Conservation (phyloP, 2,113 vertebrate species). For the Corvus hawaiiensis region DNA sequence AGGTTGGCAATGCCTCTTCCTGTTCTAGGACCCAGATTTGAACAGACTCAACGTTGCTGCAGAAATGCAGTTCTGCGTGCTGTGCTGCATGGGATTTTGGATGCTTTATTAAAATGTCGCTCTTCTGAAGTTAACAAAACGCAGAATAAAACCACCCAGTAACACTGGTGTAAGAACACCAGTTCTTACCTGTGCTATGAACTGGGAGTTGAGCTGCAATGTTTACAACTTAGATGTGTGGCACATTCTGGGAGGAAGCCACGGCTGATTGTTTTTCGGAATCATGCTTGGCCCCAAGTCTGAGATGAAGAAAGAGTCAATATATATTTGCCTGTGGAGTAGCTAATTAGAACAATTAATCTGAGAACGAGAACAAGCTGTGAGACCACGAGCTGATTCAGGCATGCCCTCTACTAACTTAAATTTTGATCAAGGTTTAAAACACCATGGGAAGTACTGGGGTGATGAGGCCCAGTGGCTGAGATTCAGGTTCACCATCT, state of each 20-base stretch:
- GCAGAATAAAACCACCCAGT: not conserved
- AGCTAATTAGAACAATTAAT: slow-evolving; percentile 43
- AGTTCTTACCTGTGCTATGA: not conserved
- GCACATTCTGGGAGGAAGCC: not conserved
- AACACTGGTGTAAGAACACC: not conserved
- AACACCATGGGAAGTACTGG: not conserved
- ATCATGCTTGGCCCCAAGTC: not conserved
- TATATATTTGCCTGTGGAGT: not conserved
- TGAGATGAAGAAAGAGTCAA: not conserved
- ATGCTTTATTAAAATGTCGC: not conserved
- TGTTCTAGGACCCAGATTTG: not conserved
- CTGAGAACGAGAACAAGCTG: not conserved
- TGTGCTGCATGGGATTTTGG: not conserved
- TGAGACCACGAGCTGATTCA: not conserved
- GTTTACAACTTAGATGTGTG: not conserved
- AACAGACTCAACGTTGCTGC: not conserved
- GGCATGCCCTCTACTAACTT: not conserved
- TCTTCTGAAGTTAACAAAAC: not conserved
- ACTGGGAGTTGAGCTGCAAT: not conserved
- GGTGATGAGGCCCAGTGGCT: not conserved
- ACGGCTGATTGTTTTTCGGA: not conserved
- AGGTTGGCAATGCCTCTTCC: not conserved
- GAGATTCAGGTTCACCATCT: not conserved
- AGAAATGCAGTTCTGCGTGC: not conserved
- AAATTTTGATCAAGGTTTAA: slow-evolving; percentile 6